Base-by-base conservation (phyloP, 2,113 vertebrate genomes). In the Meleagris gallopavo region DNA sequence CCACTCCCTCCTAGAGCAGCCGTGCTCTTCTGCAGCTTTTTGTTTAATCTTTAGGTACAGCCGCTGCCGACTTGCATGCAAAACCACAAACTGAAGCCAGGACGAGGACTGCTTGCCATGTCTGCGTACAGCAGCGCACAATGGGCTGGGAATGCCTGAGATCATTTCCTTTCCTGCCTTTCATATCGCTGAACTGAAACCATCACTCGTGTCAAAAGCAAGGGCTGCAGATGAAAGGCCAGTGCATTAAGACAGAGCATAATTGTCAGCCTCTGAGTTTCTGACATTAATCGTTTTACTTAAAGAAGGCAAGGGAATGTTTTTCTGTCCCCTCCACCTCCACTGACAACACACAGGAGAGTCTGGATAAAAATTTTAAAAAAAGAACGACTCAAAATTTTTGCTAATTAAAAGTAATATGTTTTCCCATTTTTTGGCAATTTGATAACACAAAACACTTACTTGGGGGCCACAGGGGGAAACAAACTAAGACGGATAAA, bases 401-500 rank as follows among this genome's bases (percentile, higher is more conserved):
- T 98, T 94, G 96, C 97, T 98, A 98, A 98, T 98, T 98, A 98
- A 97, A 98, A 98, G 97, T 97, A 98, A 97, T 98, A 96, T 97
- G 96, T 97, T 97, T 97, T 93, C 96, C 95, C 79, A 96, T 96
- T 97, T 97, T 97, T 97, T 97, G 95, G 97, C 98, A 98, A 98
- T 97, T 97, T 96, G 98, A 98, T 98, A 98, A 98, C 98, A 98
- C 98, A 98, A 98, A 98, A 98, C 97, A 98, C 97, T 97, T 98
- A 97, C 97, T 98, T 96, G 98, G 97, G 98, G 98, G 97, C 98
- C 98, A 98, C 98, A 97, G 97, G 98, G 98, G 98, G 96, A 98
- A 98, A 98, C 98, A 98, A 98, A 98, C 98, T 95, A 97, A 98
- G 98, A 98, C 97, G 98, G 98, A 98, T 98, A 98, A 98, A 98